Base-by-base conservation (phyloP, 2,113 vertebrate genomes). In the Channa argus region DNA sequence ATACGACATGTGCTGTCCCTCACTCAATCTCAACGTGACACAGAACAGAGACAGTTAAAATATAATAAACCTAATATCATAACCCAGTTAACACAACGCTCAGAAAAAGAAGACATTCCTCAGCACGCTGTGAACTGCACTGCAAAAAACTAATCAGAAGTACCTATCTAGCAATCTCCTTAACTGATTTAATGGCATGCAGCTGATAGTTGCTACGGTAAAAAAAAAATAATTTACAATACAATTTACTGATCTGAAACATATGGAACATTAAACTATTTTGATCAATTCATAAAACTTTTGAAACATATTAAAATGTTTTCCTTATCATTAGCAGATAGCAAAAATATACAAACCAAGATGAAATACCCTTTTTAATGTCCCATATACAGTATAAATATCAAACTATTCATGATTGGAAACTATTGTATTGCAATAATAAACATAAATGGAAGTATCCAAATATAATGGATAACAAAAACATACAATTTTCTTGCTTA, bases 281-380 rank as follows among this genome's bases (percentile, higher is more conserved):
- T 65, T 74, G 77, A 86, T 92, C 70, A 84, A 88, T 92, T 88
- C 93, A 92, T 84, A 95, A 91, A 92, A 87, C 77, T 78, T 90
- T 81, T 86, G 45, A 93, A 87, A 94, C 90, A 91, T 52, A 74
- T 91, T 91, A 89, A 86, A 24, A 92, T 93, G 89, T 89, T 92
- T 53, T 83, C 34, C 65, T 82, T 75, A 74, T 90, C 53, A 88
- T 91, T 92, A 92, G 93, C 94, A 80, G 93, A 95, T 94, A 95
- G 94, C 95, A 96, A 95, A 96, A 97, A 97, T 97, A 96, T 95
- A 98, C 96, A 97, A 95, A 95, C 95, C 91, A 92, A 93, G 92
- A 91, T 85, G 92, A 92, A 89, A 93, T 93, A 93, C 95, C 94
- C 95, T 93, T 94, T 93, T 93, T 92, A 89, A 91, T 89, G 75